Evolutionary conservation across 2,113 vertebrate species (phyloP).

Genomic region (Ramphastos sulfuratus): DNA sequence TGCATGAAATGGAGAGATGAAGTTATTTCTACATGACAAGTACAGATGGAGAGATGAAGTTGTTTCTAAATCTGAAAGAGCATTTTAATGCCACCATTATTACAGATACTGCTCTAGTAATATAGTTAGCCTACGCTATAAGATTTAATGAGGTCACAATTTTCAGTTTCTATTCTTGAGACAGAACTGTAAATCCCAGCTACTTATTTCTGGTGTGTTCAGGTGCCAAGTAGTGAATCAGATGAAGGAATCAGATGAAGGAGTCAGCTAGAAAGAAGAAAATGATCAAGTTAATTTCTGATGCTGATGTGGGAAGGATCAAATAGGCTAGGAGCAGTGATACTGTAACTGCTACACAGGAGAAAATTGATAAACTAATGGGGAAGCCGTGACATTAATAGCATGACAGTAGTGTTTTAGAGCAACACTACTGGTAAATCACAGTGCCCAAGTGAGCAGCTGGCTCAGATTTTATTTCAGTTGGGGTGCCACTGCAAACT

Average conservation of each 20-base stretch:
- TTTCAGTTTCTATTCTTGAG: constrained; percentile 16
- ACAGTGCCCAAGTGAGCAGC: background rate
- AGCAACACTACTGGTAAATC: background rate
- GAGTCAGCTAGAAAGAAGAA: background rate
- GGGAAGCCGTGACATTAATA: background rate
- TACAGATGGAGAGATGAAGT: background rate
- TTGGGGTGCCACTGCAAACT: background rate
- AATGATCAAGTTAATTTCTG: background rate
- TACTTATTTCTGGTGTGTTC: background rate
- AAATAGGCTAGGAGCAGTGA: background rate
- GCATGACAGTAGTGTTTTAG: background rate
- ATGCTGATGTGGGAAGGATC: background rate
- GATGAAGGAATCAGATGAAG: background rate
- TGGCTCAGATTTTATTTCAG: background rate
- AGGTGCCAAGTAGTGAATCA: background rate
- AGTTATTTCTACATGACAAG: background rate
- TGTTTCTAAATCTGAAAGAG: constrained; percentile 34
- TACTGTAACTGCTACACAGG: background rate
- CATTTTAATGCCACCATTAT: constrained; percentile 37
- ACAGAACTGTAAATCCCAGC: background rate
- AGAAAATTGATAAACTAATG: background rate
- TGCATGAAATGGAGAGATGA: background rate
- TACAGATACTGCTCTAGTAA: background rate
- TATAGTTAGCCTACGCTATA: constrained; percentile 26
- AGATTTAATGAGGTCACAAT: constrained; percentile 32